Evolutionary conservation across 2,113 vertebrate species (phyloP).

Genomic region (Pelecanoides urinatrix): DNA sequence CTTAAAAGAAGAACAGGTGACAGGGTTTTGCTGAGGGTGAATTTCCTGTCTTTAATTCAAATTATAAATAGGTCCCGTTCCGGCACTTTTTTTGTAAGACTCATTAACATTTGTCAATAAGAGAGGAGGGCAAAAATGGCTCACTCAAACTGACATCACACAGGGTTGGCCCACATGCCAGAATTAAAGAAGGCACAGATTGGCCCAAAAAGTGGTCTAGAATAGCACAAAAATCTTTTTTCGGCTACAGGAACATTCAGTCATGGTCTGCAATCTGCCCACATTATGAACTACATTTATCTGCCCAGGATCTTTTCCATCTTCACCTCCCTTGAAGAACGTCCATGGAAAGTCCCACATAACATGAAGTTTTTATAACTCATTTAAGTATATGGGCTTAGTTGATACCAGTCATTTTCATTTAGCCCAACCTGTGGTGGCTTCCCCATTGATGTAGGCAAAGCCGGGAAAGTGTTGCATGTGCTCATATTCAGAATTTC

Average conservation of each 20-base stretch:
- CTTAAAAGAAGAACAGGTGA: conserved; percentile 2
- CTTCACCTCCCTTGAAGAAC: conserved; percentile 49
- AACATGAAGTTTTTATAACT: conserved; percentile 35
- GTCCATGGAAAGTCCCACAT: conserved; percentile 16
- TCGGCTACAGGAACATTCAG: conserved; percentile 27
- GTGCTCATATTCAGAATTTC: conserved; percentile 98
- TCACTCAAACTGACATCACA: conserved; percentile 32
- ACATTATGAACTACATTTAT: conserved; percentile 56
- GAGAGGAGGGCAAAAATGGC: conserved; percentile 27
- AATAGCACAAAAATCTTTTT: conserved; percentile 49
- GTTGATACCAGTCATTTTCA: conserved; percentile 67
- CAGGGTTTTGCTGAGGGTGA: conserved; percentile 22
- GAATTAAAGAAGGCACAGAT: conserved; percentile 76
- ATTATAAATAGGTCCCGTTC: conserved; percentile 42
- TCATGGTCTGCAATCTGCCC: conserved; percentile 37
- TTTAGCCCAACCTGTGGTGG: conserved; percentile 97
- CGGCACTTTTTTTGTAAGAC: conserved; percentile 34
- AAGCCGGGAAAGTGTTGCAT: conserved; percentile 98
- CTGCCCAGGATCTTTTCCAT: conserved; percentile 44
- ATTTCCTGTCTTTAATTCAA: conserved; percentile 46
- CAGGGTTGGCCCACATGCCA: conserved; percentile 5
- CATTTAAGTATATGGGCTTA: conserved; percentile 59
- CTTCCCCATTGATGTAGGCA: conserved; percentile 97
- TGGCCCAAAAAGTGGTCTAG: conserved; percentile 61
- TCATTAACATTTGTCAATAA: conserved; percentile 47